Base-by-base conservation (phyloP, 2,797 vertebrate species). In the Tangara arthus region DNA sequence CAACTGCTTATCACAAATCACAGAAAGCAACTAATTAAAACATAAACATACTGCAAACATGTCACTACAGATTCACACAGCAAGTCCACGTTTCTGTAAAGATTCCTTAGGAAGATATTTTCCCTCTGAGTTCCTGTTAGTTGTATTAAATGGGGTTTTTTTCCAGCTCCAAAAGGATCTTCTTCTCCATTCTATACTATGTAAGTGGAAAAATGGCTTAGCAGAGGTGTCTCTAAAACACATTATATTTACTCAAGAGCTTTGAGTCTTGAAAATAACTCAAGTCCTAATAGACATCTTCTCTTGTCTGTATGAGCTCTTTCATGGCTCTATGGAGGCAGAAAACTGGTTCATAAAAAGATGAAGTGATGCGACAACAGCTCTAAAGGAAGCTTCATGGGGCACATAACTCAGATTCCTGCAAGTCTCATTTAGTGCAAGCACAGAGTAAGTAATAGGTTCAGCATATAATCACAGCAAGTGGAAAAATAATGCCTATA, bases 241-340 rank as follows among this genome's bases (percentile, higher is more conserved):
- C 34, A 26, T 71, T 73, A 35, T 60, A 92, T 91, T 93, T 86
- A 68, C 61, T 81, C 61, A 81, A 71, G 72, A 50, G 37, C 23
- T 95, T 89, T 68, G 53, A 53, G 47, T 75, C 82, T 91, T 93
- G 55, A 83, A 89, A 92, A 87, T 47, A 85, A 47, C 56, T 70
- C 1, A 3, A 53, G 26, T 82, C 69, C 32, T 77, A 60, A 64
- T 64, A 96, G 64, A 82, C 44, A 46, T 49, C 15, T 64, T 87
- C 81, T 68, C 50, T 80, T 7, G 0, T 89, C 60, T 83, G n/a
- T 44, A n/a, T 85, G 75, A 85, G 49, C 24, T 82, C 49, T 68
- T 87, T 32, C 0, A 0, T 65, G 53, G 70, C 28, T 83, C 69
- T 80, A 2, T 27, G 60, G 42, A 90, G 30, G 35, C 65, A 72